phyloP scores from a whole-genome alignment of 35 echinoderm and acorn worm species.

The Chiridota heheva region DNA sequence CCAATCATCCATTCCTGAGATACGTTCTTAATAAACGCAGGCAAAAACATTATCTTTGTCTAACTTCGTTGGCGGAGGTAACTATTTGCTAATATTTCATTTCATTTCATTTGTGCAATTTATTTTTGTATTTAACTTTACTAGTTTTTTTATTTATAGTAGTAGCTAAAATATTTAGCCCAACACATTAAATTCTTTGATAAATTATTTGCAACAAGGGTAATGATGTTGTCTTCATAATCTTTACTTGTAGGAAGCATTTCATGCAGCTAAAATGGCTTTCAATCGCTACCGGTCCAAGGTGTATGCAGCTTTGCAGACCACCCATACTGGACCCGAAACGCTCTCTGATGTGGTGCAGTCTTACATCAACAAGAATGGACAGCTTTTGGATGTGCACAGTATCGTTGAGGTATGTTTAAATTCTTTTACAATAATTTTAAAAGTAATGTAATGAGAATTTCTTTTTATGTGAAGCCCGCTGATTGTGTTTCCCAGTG shows the following conservation, averaged over 20 bases:
- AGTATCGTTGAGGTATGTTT: slow-evolving; percentile 89
- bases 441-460: neutral
- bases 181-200: too few species aligned
- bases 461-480: neutral
- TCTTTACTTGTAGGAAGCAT: slow-evolving; percentile 72
- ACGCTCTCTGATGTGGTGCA: slow-evolving; percentile 86
- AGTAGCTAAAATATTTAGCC: too few species aligned
- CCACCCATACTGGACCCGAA: slow-evolving; percentile 80
- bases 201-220: too few species aligned
- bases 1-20: too few species aligned
- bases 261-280: slow-evolving; percentile 86
- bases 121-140: too few species aligned
- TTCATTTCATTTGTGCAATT: too few species aligned
- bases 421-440: neutral
- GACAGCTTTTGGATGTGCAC: slow-evolving; percentile 93
- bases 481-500: neutral
- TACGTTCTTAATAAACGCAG: too few species aligned
- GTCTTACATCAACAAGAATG: slow-evolving; percentile 97
- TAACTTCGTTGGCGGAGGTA: too few species aligned
- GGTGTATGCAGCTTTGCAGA: slow-evolving; percentile 63
- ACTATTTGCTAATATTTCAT: too few species aligned
- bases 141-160: too few species aligned
- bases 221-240: too few species aligned
- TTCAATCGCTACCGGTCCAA: slow-evolving; percentile 86
- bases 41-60: too few species aligned